Evolutionary conservation across 2,113 vertebrate species (phyloP), one percentile per base, ranked within the genome.

Genomic region (Condylura cristata): DNA sequence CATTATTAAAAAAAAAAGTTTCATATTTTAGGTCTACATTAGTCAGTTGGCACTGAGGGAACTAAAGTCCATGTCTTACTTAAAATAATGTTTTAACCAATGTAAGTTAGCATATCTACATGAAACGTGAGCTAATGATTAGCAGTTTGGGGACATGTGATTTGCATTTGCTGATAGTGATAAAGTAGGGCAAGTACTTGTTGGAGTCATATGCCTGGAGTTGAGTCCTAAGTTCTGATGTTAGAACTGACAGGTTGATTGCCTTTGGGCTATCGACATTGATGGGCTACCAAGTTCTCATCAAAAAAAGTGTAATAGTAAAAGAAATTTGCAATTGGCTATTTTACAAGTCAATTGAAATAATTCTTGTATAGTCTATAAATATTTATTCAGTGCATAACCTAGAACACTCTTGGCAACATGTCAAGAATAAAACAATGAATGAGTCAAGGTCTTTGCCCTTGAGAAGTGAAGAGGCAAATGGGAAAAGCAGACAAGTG

Each of bases 391-490:
- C 51, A 91, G 14, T 60, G 70, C 14, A 87, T 39, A 63, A 63
- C 20, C 61, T 89, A 91, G 51, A n/a, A 89, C 13, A 41, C 14
- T 12, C 65, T 44, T 91, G 30, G 12, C 80, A 93, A 78, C 28
- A 39, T 51, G 28, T n/a, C 51, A 91, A 80, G n/a, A 91, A 72
- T 58, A 84, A 86, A 89, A 89, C 4, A 3, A 80, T 18, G 10
- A 76, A 60, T 46, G 41, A 93, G 48, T 88, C 28, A 83, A 92
- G 48, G 60, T 76, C 56, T 78, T 70, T 94, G 48, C 32, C 60
- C 70, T 91, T 80, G 46, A 94, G 70, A 97, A 92, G 70, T 20
- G 65, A 53, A 76, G 74, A 89, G 34, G 63, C 48, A 93, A 95
- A 79, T 9, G 68, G 79, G 9, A 80, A 82, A 94, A 88, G 61